Conservation (phyloP, 1,140 invertebrate species). For the Nephila pilipes region DNA sequence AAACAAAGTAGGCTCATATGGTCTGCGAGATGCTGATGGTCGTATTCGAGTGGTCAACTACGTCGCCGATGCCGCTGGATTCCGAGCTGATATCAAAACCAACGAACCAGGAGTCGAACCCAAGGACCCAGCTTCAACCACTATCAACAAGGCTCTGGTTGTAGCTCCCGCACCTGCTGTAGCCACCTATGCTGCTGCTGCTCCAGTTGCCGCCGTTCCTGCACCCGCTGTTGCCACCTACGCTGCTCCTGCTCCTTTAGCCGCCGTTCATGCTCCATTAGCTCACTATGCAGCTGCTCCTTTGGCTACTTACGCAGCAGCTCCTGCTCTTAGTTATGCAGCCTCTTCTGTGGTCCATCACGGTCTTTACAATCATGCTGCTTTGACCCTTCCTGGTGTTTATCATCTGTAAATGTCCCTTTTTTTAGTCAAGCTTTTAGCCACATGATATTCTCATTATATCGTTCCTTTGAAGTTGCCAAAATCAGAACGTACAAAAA, state of each 20-base stretch:
- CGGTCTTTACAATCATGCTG: constrained; percentile 76
- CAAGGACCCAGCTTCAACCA: constrained; percentile 77
- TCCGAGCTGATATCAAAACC: constrained; percentile 78
- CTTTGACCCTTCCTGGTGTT: not conserved
- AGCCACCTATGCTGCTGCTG: not conserved
- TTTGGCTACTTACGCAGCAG: not conserved
- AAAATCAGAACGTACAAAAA: not conserved
- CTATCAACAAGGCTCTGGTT: constrained; percentile 77
- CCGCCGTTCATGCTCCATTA: not conserved
- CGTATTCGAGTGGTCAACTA: constrained; percentile 79
- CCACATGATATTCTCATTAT: not conserved
- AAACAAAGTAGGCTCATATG: constrained; percentile 79
- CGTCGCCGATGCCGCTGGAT: constrained; percentile 78
- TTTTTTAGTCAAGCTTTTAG: not conserved
- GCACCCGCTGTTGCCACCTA: constrained; percentile 46
- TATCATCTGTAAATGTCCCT: not conserved
- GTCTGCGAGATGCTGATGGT: constrained; percentile 79
- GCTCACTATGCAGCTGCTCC: constrained; percentile 14
- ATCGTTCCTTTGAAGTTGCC: not conserved
- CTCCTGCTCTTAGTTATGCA: not conserved
- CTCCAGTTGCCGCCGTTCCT: constrained; percentile 47
- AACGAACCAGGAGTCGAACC: constrained; percentile 79
- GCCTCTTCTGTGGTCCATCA: constrained; percentile 79
- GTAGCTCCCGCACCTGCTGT: constrained; percentile 30
- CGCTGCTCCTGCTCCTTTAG: not conserved